Percentiles rank a stretch among this genome's conserved stretches.
Evolutionary conservation across 2,888 invertebrate genomes (phyloP).

Genomic region (Acleris emargana): DNA sequence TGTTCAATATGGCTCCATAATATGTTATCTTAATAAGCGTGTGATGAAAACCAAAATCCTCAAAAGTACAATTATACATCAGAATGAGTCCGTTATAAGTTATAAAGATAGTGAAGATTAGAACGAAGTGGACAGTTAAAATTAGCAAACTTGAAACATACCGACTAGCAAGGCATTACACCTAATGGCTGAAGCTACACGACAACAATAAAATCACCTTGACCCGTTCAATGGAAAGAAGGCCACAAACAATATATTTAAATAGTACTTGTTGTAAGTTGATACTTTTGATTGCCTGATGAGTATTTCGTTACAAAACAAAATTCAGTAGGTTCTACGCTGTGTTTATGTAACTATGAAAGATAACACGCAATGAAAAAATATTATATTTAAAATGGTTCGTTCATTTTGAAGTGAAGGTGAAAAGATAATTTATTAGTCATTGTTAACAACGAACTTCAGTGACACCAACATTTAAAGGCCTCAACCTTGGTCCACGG

Average conservation of each 20-base stretch:
- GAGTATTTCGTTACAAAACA: background rate
- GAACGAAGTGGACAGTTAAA: no score
- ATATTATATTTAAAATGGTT: no score
- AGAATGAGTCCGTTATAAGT: conserved; percentile 3
- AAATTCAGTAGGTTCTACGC: no score
- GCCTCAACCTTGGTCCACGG: conserved; percentile 6
- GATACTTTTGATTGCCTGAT: conserved; percentile 54
- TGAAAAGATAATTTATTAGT: background rate
- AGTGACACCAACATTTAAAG: conserved; percentile 3
- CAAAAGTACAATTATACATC: conserved; percentile 7
- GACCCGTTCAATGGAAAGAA: conserved; percentile 54
- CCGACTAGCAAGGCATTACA: no score
- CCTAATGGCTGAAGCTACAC: conserved; percentile 43
- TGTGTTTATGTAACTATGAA: no score
- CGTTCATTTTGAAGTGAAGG: background rate
- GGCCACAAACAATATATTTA: conserved; percentile 58
- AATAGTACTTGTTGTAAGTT: no score
- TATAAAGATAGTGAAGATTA: background rate
- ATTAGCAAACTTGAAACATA: no score
- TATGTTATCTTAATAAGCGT: no score
- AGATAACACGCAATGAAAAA: no score
- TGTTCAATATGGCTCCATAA: no score
- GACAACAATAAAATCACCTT: conserved; percentile 48
- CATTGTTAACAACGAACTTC: conserved; percentile 8
- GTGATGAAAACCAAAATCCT: conserved; percentile 1